These are phyloP conservation scores for Acrocyrtus sp. DNA, from an alignment of 2,888 invertebrate species.

Conservation along the genomic window DNA sequence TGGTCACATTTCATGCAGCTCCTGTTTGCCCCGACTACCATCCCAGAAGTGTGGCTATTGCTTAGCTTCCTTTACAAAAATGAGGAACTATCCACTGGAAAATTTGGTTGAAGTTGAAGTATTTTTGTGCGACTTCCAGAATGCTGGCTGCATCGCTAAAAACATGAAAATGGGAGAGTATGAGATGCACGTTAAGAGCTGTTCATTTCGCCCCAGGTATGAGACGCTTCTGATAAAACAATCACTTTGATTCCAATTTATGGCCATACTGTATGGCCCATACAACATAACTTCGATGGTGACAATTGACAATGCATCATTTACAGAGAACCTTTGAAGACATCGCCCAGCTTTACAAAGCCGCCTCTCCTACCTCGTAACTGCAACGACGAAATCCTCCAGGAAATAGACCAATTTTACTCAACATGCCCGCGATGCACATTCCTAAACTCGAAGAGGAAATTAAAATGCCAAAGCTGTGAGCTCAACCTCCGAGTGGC, in stretches of 20 bases:
- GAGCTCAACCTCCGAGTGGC: constrained; percentile 33
- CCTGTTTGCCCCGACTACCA: constrained; percentile 36
- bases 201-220: constrained; percentile 29
- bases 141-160: constrained; percentile 31
- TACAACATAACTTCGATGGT: no score
- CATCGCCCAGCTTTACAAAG: no score
- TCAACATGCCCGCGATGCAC: constrained; percentile 39
- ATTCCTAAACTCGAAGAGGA: constrained; percentile 41
- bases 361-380: no score
- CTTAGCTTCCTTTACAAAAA: constrained; percentile 40
- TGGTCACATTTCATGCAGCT: constrained; percentile 46
- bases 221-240: no score
- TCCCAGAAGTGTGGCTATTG: constrained; percentile 43
- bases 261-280: no score
- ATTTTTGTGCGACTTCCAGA: constrained; percentile 39
- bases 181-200: constrained; percentile 43
- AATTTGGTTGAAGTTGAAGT: constrained; percentile 28
- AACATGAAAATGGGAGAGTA: constrained; percentile 45
- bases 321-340: no score
- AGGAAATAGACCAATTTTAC: not conserved
- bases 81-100: constrained; percentile 55
- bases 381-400: not conserved
- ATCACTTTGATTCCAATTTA: no score
- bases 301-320: no score
- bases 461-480: constrained; percentile 52